A percentile compares a stretch with the other conserved stretches of the same genome.
Evolutionary conservation across 2,113 vertebrate species (phyloP).

Genomic region (Laticauda colubrina): DNA sequence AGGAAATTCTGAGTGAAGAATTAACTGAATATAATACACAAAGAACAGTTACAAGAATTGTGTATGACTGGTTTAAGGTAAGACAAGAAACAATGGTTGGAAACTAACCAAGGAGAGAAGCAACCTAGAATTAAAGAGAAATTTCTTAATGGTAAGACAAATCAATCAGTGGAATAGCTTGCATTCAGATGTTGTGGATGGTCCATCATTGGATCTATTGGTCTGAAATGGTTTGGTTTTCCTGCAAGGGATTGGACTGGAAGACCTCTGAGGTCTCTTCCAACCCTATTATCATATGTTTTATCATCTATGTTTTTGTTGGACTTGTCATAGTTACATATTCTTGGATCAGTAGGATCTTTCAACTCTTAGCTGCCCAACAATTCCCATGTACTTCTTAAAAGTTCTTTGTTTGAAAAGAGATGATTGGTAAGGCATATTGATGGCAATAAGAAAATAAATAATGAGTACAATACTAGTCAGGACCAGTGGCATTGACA

Average conservation of each 20-base stretch:
- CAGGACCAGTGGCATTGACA: not conserved
- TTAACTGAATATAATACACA: not conserved
- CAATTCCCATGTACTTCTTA: not conserved
- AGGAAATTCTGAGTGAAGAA: not conserved
- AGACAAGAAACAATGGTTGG: not conserved
- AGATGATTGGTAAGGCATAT: not conserved
- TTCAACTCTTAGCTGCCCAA: not conserved
- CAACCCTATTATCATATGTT: not conserved
- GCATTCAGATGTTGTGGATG: not conserved
- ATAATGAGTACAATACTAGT: not conserved
- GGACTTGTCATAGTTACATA: not conserved
- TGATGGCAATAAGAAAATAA: not conserved
- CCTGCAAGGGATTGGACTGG: not conserved
- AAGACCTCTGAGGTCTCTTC: not conserved
- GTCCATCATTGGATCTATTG: not conserved
- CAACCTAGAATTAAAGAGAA: not conserved
- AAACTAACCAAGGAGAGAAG: not conserved
- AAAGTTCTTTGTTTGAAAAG: not conserved
- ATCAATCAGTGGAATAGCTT: not conserved
- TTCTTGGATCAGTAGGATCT: not conserved
- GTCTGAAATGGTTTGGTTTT: not conserved
- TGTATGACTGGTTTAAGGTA: not conserved
- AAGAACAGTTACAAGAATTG: not conserved
- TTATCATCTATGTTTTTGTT: not conserved
- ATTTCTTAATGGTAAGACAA: not conserved